Percentiles rank a stretch among this genome's conserved stretches.
These are phyloP conservation scores for Mola mola DNA, from an alignment of 2,113 vertebrate species.

Conservation along the genomic window DNA sequence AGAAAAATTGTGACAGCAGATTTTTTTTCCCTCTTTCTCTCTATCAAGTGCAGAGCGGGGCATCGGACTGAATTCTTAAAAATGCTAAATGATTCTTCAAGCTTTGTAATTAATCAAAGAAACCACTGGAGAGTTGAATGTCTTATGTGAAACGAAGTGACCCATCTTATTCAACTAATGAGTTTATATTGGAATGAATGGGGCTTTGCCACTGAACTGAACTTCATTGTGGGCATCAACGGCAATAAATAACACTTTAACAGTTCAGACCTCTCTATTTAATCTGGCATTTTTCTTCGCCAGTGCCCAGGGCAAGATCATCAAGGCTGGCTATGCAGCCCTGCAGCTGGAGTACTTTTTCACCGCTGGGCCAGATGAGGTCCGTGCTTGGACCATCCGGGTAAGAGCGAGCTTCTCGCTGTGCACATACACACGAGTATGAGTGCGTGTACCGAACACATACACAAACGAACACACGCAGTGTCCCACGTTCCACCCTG, in stretches of 20 bases:
- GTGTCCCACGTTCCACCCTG: conserved; percentile 92
- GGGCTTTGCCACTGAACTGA: conserved; percentile 55
- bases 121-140: conserved; percentile 76
- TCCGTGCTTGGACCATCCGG: conserved; percentile 93
- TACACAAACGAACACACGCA: conserved; percentile 41
- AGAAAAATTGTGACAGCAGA: conserved; percentile 83
- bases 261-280: conserved; percentile 49
- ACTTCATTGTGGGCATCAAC: conserved; percentile 51
- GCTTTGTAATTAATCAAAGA: conserved; percentile 82
- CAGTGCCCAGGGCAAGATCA: conserved; percentile 93
- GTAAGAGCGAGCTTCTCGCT: conserved; percentile 85
- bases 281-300: conserved; percentile 45
- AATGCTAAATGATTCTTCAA: conserved; percentile 80
- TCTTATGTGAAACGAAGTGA: conserved; percentile 74
- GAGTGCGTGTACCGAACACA: conserved; percentile 23
- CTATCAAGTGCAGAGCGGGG: conserved; percentile 63
- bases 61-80: conserved; percentile 79
- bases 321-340: conserved; percentile 92
- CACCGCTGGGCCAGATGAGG: conserved; percentile 95
- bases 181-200: conserved; percentile 74
- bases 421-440: conserved; percentile 29
- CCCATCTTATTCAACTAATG: conserved; percentile 79
- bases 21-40: conserved; percentile 45
- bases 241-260: conserved; percentile 57
- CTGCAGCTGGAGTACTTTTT: conserved; percentile 97